These are phyloP conservation scores for Rhineura floridana DNA, from an alignment of 2,113 vertebrate species.

Conservation along the genomic window DNA sequence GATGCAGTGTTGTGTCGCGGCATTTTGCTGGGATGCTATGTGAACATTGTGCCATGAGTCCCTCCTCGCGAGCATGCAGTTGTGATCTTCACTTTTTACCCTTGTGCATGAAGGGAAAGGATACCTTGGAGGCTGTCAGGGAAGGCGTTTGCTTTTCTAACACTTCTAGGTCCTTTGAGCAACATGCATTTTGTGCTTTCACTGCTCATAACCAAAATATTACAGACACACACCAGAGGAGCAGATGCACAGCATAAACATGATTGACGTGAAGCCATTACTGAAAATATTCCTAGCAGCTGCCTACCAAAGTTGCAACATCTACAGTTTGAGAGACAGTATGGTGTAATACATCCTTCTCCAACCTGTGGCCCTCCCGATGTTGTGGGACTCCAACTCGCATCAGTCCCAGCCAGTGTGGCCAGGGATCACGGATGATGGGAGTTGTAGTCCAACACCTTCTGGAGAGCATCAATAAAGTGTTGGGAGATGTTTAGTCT, in stretches of 20 bases:
- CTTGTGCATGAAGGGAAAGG: neutral
- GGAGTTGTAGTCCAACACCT: too few relatives aligned
- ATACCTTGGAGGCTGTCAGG: constrained; percentile 8
- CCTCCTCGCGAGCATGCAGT: neutral
- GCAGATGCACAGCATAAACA: neutral
- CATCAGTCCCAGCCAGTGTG: too few relatives aligned
- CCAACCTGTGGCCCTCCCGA: too few relatives aligned
- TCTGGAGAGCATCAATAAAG: too few relatives aligned
- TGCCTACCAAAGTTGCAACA: neutral
- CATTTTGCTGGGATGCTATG: neutral
- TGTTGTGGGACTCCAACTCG: too few relatives aligned
- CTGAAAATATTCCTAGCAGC: neutral
- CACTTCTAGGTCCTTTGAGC: too few relatives aligned
- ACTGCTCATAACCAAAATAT: neutral
- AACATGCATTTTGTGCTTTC: neutral
- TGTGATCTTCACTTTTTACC: neutral
- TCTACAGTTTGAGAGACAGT: neutral
- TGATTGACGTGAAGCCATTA: neutral
- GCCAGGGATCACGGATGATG: too few relatives aligned
- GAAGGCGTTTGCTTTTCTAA: neutral
- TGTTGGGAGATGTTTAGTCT: neutral
- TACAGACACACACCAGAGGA: neutral
- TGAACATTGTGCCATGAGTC: neutral
- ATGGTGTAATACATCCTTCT: neutral
- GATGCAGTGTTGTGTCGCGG: rapidly evolving